These are phyloP conservation scores for Drosophila sp. DNA, from an alignment of 1,140 invertebrate genomes.

Conservation along the genomic window DNA sequence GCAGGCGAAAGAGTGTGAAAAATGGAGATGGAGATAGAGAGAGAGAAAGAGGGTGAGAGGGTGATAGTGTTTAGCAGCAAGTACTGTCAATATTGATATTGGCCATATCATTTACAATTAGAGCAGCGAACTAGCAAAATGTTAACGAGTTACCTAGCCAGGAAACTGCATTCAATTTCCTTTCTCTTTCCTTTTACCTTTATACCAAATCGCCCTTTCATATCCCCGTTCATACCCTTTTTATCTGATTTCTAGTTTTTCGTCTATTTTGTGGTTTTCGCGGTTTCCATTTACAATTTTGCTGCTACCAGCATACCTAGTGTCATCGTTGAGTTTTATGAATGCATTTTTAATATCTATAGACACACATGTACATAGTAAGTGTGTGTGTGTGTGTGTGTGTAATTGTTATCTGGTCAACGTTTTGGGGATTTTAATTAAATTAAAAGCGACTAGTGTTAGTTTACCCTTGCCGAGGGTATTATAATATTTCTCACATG, in stretches of 20 bases:
- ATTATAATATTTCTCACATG: no score
- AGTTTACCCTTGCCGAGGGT: no score
- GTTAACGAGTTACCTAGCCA: conserved; percentile 40
- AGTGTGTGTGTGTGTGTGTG: not conserved
- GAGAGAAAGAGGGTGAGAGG: not conserved
- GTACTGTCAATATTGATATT: conserved; percentile 64
- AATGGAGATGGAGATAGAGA: not conserved
- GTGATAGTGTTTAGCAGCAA: conserved; percentile 24
- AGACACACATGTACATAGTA: not conserved
- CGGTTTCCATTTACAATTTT: conserved; percentile 44
- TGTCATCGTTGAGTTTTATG: conserved; percentile 17
- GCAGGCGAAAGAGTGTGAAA: not conserved
- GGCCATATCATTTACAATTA: conserved; percentile 48
- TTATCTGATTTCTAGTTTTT: conserved; percentile 33
- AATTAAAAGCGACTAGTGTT: conserved; percentile 23
- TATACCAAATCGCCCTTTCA: not conserved
- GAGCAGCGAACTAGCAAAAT: conserved; percentile 23
- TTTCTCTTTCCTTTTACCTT: not conserved
- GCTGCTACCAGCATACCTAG: not conserved
- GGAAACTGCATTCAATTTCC: conserved; percentile 8
- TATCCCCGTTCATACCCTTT: not conserved
- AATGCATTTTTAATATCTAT: conserved; percentile 14
- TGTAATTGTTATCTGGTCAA: not conserved
- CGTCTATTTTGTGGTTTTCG: conserved; percentile 35
- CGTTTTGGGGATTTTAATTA: conserved; percentile 32